Evolutionary conservation across 2,113 vertebrate species (phyloP).

Genomic region (Chaetorhynchus papuensis): DNA sequence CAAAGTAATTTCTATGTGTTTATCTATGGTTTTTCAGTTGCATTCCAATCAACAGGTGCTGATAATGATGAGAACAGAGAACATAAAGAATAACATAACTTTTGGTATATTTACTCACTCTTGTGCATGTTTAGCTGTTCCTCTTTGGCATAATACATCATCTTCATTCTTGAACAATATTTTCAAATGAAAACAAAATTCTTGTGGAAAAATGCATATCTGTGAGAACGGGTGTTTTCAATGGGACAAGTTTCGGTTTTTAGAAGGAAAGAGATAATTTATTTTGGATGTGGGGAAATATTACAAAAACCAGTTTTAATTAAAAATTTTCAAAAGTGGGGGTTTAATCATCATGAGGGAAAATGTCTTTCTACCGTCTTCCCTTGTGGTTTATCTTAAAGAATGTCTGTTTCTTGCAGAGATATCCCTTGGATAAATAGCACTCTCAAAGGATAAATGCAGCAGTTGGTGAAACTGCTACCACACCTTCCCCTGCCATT

Average conservation of each 20-base stretch:
- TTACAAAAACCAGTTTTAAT: background rate
- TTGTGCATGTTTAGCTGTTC: background rate
- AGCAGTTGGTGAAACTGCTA: background rate
- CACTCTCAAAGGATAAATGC: background rate
- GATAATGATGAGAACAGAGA: background rate
- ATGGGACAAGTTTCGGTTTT: background rate
- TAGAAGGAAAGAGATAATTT: background rate
- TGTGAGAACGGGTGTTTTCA: background rate
- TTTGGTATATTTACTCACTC: background rate
- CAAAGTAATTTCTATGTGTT: background rate
- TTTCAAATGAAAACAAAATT: background rate
- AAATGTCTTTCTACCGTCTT: background rate
- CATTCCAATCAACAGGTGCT: background rate
- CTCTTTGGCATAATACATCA: background rate
- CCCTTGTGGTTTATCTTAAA: background rate
- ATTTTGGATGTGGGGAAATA: background rate
- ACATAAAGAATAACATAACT: background rate
- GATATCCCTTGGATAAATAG: background rate
- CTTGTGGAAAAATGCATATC: background rate
- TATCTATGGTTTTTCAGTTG: background rate
- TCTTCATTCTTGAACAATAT: background rate
- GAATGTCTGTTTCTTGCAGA: background rate
- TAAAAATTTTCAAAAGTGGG: background rate
- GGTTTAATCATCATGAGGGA: background rate
- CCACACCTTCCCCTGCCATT: background rate